Percentiles rank a stretch among this genome's conserved stretches.
phyloP scores from a whole-genome alignment of 2,797 vertebrate species.

The Anolis apletophallus region DNA sequence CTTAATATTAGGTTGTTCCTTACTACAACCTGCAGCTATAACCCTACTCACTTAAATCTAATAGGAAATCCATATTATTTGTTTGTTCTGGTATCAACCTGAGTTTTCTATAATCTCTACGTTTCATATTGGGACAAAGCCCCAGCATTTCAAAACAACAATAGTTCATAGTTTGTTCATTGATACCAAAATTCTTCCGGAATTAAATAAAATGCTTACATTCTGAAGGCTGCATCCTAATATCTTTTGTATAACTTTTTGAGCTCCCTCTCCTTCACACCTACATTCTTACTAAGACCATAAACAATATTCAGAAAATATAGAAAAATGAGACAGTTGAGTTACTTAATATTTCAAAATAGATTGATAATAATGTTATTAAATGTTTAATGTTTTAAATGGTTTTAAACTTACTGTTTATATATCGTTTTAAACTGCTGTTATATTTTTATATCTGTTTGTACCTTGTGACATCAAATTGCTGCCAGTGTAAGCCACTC shows the following conservation, averaged over 20 bases:
- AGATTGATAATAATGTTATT: no score
- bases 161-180: neutral
- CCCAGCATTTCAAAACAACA: neutral
- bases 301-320: neutral
- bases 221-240: neutral
- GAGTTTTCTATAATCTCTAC: neutral
- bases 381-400: no score
- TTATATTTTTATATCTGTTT: no score
- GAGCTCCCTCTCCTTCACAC: neutral
- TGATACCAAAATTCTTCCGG: neutral
- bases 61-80: neutral
- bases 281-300: neutral
- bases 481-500: no score
- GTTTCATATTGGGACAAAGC: neutral
- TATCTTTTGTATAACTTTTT: neutral
- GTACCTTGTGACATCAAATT: no score
- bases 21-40: neutral
- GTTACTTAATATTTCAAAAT: neutral
- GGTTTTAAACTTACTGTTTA: no score
- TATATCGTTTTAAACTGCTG: no score
- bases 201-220: no score
- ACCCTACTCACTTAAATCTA: neutral
- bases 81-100: neutral
- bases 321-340: constrained; percentile 20
- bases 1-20: neutral